Base-by-base conservation (phyloP, 2,888 invertebrate genomes). In the Hololepta plana region DNA sequence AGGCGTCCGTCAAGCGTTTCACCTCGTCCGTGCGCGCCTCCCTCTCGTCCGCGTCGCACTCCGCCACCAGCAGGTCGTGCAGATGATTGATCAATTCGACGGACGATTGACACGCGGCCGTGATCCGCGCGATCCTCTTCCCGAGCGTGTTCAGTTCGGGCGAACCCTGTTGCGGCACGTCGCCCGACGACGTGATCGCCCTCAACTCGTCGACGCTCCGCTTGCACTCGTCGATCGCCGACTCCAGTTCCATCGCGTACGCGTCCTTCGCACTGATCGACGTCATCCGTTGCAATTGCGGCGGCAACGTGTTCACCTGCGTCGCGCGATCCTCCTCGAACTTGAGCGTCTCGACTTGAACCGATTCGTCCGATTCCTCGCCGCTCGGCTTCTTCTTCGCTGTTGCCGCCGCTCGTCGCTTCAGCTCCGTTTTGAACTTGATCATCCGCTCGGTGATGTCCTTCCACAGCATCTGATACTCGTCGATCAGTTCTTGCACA, bases 31-130 rank as follows among this genome's bases (percentile, higher is more conserved):
- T 55, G 53, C 67, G 64, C 0, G 77, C 74, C 40, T 72, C 70
- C 25, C 69, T 65, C 34, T 65, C 62, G 2, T 62, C 67, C 11
- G 72, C 69, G 29, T 67, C 67, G 46, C 69, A 81, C 50, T 87
- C 84, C 19, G 72, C 72, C 3, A 76, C 52, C 3, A 88, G 57
- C 10, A 82, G 49, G 32, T 68, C 67, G 30, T 76, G 76, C 22
- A 88, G 59, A 59, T 85, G 85, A 45, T 72, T 73, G 12, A 84
- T 70, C 27, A 85, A 53, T 51, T 88, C 88, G 22, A 84, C 59
- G 4, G 75, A 74, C 4, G 82, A 81, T 42, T 77, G 74, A 35
- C 82, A 80, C 38, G 72, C 72, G 24, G 77, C 73, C 22, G 82
- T 67, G 26, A 75, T 57, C 52, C 75, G 80, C 26, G 77, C 72